These are phyloP conservation scores for Aphidius gifuensis DNA, from an alignment of 1,140 invertebrate genomes.

Conservation along the genomic window DNA sequence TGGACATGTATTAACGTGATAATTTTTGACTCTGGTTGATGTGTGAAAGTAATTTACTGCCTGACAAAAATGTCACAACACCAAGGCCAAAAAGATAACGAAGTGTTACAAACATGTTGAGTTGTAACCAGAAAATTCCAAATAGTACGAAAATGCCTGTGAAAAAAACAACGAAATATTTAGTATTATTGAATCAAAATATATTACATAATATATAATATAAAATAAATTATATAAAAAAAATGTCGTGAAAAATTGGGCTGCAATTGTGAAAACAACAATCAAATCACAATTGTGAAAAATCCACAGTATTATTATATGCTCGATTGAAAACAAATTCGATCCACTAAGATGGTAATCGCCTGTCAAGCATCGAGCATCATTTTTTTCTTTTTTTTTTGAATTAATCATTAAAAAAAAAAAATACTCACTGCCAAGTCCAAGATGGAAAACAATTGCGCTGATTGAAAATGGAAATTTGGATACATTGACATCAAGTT, in stretches of 20 bases:
- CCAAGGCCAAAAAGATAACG: slow-evolving; percentile 82
- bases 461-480: slow-evolving; percentile 75
- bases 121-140: slow-evolving; percentile 83
- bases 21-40: slow-evolving; percentile 60
- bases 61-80: slow-evolving; percentile 84
- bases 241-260: slow-evolving; percentile 45
- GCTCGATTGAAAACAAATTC: slow-evolving; percentile 44
- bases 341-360: slow-evolving; percentile 21
- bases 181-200: background rate
- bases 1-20: slow-evolving; percentile 25
- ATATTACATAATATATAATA: background rate
- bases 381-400: background rate
- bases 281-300: slow-evolving; percentile 44
- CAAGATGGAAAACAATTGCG: slow-evolving; percentile 83
- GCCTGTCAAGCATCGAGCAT: slow-evolving; percentile 42
- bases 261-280: slow-evolving; percentile 42
- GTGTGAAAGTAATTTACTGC: slow-evolving; percentile 81
- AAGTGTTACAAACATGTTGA: slow-evolving; percentile 96
- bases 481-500: slow-evolving; percentile 84
- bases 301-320: slow-evolving; percentile 41
- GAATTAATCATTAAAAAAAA: background rate
- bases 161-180: slow-evolving; percentile 41
- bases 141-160: slow-evolving; percentile 82
- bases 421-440: slow-evolving; percentile 65
- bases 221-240: slow-evolving; percentile 8